These are phyloP conservation scores for Zaprionus davidi DNA, from an alignment of 1,140 invertebrate species.

Conservation along the genomic window DNA sequence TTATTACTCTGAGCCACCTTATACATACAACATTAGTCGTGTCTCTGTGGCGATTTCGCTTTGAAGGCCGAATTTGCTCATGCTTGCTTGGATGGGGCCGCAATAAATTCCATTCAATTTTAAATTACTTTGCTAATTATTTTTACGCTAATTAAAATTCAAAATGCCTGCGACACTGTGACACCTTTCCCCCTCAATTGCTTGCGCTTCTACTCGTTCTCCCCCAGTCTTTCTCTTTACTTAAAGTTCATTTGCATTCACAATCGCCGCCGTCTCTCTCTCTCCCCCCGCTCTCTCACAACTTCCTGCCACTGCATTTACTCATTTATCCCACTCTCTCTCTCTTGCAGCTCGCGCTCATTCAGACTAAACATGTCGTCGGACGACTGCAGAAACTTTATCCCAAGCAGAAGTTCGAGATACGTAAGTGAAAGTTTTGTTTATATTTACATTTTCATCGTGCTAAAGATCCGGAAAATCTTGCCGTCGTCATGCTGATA, in stretches of 20 bases:
- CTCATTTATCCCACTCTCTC: slow-evolving; percentile 8
- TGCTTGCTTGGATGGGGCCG: neutral
- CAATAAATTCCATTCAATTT: slow-evolving; percentile 11
- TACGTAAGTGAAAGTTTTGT: slow-evolving; percentile 86
- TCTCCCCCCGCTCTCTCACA: neutral
- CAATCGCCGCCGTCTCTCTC: neutral
- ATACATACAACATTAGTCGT: slow-evolving; percentile 16
- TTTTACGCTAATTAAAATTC: slow-evolving; percentile 28
- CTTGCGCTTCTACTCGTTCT: neutral
- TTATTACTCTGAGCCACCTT: slow-evolving; percentile 35
- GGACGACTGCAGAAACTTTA: slow-evolving; percentile 88
- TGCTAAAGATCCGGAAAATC: slow-evolving; percentile 5
- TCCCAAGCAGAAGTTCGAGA: slow-evolving; percentile 89
- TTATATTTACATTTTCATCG: slow-evolving; percentile 7
- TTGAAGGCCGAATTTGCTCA: slow-evolving; percentile 22
- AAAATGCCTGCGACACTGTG: slow-evolving; percentile 30
- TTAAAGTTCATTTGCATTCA: slow-evolving; percentile 17
- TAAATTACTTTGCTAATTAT: slow-evolving; percentile 41
- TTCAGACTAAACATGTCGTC: slow-evolving; percentile 92
- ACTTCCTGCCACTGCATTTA: neutral
- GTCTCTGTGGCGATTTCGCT: slow-evolving; percentile 37
- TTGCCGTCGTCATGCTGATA: slow-evolving; percentile 21
- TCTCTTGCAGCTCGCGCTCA: slow-evolving; percentile 89
- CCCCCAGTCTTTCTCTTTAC: slow-evolving; percentile 12
- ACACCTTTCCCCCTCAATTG: slow-evolving; percentile 16